Evolutionary conservation across 2,888 invertebrate genomes (phyloP), one percentile per base, ranked within the genome.

Genomic region (Gonocerus acuteangulatus): DNA sequence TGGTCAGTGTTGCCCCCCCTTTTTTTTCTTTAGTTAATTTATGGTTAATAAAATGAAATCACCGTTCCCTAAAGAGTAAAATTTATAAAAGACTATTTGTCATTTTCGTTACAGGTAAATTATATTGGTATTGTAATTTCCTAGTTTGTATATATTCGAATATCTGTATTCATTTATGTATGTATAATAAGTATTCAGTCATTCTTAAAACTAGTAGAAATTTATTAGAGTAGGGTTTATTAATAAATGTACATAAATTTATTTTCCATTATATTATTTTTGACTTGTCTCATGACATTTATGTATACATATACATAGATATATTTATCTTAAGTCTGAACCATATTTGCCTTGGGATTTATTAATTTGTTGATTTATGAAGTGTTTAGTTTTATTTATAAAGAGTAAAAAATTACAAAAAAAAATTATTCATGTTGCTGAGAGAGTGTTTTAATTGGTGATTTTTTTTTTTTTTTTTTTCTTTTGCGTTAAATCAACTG

Each of bases 371-470:
- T 34, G 51, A 34, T 51, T 51, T 34, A 51, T 51, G 32, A 51
- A 51, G 51, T 51, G 54, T 54, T 54, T 54, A 22, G 54, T 54
- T 54, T 54, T 54, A 54, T 54, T 54, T 54, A 42, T 52, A 52
- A 34, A 32, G n/a, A 54, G 13, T 21, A 32, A 34, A 34, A 39
- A 9, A 32, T 32, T 32, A 39, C 39, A 27, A 48, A 48, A 23
- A 48, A 23, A 23, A 48, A 51, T n/a, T 15, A n/a, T 4, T 39
- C 13, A 39, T 39, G 13, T 39, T 39, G 13, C 39, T n/a, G 39
- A n/a, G n/a, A 39, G 39, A 39, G 39, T 39, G 15, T 39, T 11
- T 15, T n/a, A 39, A 42, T 51, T 27, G 51, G 18, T 51, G 36
- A 48, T 22, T 13, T 22, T 47, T 47, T 22, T 49, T 23, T 36